phyloP scores from a whole-genome alignment of 2,113 vertebrate genomes.

The Nyctereutes procyonoides region DNA sequence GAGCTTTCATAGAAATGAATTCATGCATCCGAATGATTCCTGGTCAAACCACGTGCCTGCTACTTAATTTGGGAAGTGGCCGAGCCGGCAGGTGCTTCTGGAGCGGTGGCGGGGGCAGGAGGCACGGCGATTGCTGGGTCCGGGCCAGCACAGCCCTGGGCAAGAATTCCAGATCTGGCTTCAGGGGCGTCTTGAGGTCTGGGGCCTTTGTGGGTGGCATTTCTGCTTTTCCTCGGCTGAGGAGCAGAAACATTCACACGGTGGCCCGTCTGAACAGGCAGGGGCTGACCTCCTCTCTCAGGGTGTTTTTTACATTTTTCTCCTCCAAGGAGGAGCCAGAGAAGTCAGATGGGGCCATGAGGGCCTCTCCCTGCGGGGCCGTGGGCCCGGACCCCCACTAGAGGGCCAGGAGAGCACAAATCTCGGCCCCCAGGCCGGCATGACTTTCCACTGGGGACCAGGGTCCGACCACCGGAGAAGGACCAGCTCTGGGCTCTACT shows the following conservation, averaged over 20 bases:
- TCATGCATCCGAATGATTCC: background rate
- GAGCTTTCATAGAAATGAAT: background rate
- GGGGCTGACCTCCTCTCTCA: background rate
- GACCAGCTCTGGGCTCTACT: background rate
- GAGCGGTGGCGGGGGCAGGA: background rate
- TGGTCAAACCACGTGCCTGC: background rate
- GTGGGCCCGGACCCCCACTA: background rate
- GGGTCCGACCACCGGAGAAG: background rate
- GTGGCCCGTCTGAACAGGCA: background rate
- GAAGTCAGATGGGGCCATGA: background rate
- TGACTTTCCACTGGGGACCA: background rate
- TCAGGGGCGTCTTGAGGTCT: rapidly evolving
- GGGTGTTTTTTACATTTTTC: background rate
- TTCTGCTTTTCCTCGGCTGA: background rate
- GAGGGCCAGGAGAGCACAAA: background rate
- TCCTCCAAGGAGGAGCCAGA: background rate
- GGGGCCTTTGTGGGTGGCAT: background rate
- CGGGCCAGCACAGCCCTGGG: background rate
- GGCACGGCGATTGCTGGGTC: background rate
- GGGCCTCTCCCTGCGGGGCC: background rate
- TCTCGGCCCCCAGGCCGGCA: background rate
- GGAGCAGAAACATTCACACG: background rate
- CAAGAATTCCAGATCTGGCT: background rate
- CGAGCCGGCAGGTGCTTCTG: background rate
- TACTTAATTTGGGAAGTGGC: background rate